A percentile compares a stretch with the other conserved stretches of the same genome.
Conservation (phyloP, 2,113 vertebrate genomes). For the Paramormyrops kingsleyae region DNA sequence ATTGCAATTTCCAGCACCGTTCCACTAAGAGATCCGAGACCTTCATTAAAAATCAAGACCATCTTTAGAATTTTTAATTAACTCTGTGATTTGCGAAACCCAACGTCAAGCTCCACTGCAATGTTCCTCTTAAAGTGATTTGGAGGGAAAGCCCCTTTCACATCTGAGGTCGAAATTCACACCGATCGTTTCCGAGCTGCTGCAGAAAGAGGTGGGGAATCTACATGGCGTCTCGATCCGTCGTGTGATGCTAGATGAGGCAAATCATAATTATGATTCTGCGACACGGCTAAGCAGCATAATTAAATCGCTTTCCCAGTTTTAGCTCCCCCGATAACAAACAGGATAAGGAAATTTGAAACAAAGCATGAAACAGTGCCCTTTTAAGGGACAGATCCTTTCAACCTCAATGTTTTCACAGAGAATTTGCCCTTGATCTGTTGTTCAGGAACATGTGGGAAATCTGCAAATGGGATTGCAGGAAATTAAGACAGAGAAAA, state of each 20-base stretch:
- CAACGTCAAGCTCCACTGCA: not conserved
- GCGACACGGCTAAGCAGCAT: not conserved
- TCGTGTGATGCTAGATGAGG: not conserved
- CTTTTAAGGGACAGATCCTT: not conserved
- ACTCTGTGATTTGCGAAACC: not conserved
- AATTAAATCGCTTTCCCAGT: constrained; percentile 8
- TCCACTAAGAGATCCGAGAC: constrained; percentile 1
- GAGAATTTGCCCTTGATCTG: not conserved
- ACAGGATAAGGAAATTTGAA: not conserved
- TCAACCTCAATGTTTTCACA: not conserved
- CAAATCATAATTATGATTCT: constrained; percentile 6
- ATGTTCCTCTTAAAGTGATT: constrained; percentile 15
- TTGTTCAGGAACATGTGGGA: not conserved
- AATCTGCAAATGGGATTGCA: not conserved
- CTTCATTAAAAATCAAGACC: constrained; percentile 11
- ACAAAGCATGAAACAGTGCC: not conserved
- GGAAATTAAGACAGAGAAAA: not conserved
- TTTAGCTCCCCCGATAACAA: not conserved
- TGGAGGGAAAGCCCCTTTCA: constrained; percentile 10
- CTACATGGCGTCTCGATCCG: not conserved
- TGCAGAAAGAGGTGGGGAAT: not conserved
- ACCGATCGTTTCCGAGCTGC: not conserved
- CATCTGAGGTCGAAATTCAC: not conserved
- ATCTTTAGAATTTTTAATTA: constrained; percentile 16
- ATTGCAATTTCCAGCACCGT: constrained; percentile 4